Conservation (phyloP, 1,140 invertebrate species). For the Brachionus sp. region DNA sequence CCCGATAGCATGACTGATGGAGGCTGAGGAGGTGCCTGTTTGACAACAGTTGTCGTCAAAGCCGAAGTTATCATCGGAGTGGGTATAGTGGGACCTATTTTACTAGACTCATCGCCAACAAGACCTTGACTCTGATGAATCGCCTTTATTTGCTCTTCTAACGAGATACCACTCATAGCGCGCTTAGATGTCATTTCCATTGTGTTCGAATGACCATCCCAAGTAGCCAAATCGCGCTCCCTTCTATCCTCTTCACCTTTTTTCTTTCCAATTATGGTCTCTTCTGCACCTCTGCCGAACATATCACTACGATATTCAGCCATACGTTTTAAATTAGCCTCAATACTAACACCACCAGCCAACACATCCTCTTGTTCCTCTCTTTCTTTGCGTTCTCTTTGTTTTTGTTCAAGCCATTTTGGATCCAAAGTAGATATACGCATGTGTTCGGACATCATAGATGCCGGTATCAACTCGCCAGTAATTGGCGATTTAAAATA, state of each 20-base stretch:
- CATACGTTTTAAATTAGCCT: slow-evolving; percentile 87
- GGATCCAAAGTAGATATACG: slow-evolving; percentile 90
- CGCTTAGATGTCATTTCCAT: slow-evolving; percentile 68
- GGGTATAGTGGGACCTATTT: slow-evolving; percentile 61
- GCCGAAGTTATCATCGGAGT: slow-evolving; percentile 45
- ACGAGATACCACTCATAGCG: slow-evolving; percentile 88
- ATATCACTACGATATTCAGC: slow-evolving; percentile 99
- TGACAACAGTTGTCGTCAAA: not conserved
- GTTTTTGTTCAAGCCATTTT: slow-evolving; percentile 92
- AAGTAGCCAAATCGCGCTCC: slow-evolving; percentile 81
- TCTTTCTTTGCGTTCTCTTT: slow-evolving; percentile 76
- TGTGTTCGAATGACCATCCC: slow-evolving; percentile 86
- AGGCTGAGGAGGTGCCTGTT: slow-evolving; percentile 49
- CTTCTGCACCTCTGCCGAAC: slow-evolving; percentile 90
- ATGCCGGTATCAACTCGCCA: slow-evolving; percentile 90
- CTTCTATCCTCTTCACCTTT: slow-evolving; percentile 82
- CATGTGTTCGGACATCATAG: slow-evolving; percentile 95
- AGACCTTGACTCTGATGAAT: slow-evolving; percentile 90
- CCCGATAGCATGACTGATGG: not conserved
- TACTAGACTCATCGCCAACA: slow-evolving; percentile 86
- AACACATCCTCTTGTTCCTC: slow-evolving; percentile 73
- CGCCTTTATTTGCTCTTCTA: slow-evolving; percentile 94
- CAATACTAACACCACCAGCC: slow-evolving; percentile 74
- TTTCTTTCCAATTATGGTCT: slow-evolving; percentile 98
- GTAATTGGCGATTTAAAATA: slow-evolving; percentile 96